Percentiles rank a stretch among this genome's conserved stretches.
These are phyloP conservation scores for Sinocyclocheilus rhinocerous DNA, from an alignment of 2,113 vertebrate genomes.

Conservation along the genomic window DNA sequence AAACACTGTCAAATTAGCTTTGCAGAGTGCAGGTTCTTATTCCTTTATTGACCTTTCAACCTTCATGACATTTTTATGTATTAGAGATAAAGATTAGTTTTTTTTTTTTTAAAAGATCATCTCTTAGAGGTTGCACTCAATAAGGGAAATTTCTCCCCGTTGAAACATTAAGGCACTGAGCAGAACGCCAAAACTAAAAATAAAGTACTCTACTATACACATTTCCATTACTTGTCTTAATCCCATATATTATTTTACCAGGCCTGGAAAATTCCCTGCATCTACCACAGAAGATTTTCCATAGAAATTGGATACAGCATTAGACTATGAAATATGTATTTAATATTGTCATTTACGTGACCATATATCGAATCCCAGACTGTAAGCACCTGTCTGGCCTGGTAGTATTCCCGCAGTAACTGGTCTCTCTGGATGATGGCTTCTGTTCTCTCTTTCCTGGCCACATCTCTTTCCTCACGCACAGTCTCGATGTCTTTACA, in stretches of 20 bases:
- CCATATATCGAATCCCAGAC: background rate
- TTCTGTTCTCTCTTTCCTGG: conserved; percentile 85
- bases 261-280: background rate
- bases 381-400: conserved; percentile 82
- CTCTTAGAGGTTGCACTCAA: background rate
- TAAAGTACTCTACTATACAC: background rate
- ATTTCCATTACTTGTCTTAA: background rate
- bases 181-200: background rate
- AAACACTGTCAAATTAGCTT: background rate
- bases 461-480: conserved; percentile 87
- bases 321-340: background rate
- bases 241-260: background rate
- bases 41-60: background rate
- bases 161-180: background rate
- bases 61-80: background rate
- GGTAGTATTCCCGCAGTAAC: conserved; percentile 85
- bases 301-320: background rate
- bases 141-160: background rate
- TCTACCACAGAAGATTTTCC: background rate
- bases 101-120: no score
- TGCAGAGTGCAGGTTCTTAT: background rate
- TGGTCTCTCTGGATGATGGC: conserved; percentile 89
- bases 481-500: conserved; percentile 88
- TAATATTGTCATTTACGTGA: background rate
- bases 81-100: background rate